These are phyloP conservation scores for Emydura subglobosa DNA, from an alignment of 2,113 vertebrate genomes.

Conservation along the genomic window DNA sequence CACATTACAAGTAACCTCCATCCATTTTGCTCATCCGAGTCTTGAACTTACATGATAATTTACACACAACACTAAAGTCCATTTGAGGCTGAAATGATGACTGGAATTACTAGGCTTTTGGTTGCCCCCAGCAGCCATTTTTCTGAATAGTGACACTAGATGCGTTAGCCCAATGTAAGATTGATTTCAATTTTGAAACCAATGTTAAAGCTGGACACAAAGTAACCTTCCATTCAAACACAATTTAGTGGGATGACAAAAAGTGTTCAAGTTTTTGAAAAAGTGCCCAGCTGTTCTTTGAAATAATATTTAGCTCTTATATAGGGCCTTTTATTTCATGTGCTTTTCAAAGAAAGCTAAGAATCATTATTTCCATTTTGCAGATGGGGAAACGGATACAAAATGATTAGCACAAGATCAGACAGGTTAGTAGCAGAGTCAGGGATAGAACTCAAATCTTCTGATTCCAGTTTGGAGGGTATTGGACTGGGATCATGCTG, in stretches of 20 bases:
- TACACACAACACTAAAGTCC: background rate
- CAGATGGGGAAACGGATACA: background rate
- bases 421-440: background rate
- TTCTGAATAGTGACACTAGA: background rate
- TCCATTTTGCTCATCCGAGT: background rate
- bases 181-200: background rate
- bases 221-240: background rate
- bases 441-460: background rate
- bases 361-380: background rate
- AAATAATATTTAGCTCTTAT: background rate
- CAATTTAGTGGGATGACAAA: background rate
- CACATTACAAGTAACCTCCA: background rate
- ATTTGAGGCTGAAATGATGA: background rate
- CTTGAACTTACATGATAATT: background rate
- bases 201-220: background rate
- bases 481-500: background rate
- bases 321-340: background rate
- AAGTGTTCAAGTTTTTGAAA: background rate
- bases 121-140: background rate
- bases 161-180: background rate
- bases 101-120: background rate
- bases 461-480: background rate
- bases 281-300: background rate
- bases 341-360: background rate
- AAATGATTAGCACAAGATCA: background rate